Conservation (phyloP, 2,797 vertebrate genomes). For the Poeciliopsis presidionis region DNA sequence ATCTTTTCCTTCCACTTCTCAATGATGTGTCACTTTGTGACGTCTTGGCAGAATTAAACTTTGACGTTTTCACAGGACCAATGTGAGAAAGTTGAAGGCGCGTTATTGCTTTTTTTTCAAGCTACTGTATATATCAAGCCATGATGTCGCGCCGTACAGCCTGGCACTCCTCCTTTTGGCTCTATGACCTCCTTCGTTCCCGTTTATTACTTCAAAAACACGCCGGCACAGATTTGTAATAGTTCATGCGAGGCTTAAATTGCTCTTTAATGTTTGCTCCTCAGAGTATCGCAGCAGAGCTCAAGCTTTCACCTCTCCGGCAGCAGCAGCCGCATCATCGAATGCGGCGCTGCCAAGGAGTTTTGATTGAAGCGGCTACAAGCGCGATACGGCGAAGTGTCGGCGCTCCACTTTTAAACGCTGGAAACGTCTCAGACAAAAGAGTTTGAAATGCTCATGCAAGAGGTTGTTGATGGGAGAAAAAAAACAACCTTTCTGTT, state of each 20-base stretch:
- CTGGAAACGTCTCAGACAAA: too few relatives aligned
- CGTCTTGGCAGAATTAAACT: neutral
- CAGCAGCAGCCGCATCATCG: neutral
- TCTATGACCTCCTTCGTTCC: neutral
- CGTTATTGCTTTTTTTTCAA: neutral
- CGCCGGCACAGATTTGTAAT: neutral
- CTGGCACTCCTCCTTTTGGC: neutral
- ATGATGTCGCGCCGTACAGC: neutral
- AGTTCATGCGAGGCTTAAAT: neutral
- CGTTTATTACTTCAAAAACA: neutral
- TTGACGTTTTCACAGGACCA: neutral
- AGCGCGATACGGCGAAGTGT: neutral
- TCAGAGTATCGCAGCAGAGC: neutral
- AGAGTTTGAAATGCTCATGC: neutral
- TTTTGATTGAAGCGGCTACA: neutral
- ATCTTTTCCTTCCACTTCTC: neutral
- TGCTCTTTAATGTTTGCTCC: slow-evolving; percentile 3
- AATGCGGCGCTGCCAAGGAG: neutral
- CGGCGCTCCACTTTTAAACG: neutral
- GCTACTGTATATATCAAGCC: neutral
- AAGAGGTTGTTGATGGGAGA: neutral
- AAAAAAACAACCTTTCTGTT: neutral
- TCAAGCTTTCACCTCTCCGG: neutral
- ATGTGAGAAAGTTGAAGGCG: neutral
- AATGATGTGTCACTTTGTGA: neutral